Percentiles rank a stretch among this genome's conserved stretches.
phyloP scores from a whole-genome alignment of 2,888 invertebrate species.

The Clitarchus hookeri region DNA sequence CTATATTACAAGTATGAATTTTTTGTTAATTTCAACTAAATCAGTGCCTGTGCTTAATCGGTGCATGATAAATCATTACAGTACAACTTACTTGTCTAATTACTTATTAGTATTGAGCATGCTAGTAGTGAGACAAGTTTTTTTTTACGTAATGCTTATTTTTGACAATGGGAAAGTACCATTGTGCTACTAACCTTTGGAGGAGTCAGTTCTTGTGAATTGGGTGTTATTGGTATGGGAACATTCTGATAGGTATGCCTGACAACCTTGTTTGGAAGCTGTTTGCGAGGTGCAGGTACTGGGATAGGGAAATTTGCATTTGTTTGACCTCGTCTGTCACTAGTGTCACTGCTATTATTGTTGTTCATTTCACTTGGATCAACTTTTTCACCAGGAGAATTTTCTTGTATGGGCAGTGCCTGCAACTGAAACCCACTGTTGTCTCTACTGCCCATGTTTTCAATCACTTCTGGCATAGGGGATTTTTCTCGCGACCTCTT shows the following conservation, averaged over 20 bases:
- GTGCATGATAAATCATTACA: too few relatives aligned
- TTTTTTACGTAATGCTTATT: background rate
- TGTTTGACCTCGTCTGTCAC: background rate
- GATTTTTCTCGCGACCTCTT: constrained; percentile 37
- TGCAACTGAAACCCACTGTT: constrained; percentile 36
- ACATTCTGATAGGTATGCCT: constrained; percentile 61
- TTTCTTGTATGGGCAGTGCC: constrained; percentile 43
- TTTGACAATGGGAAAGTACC: background rate
- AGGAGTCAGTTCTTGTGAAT: constrained; percentile 31
- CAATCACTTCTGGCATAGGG: background rate
- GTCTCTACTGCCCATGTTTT: constrained; percentile 17
- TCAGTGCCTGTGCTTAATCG: too few relatives aligned
- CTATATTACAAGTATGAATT: too few relatives aligned
- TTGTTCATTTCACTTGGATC: constrained; percentile 11
- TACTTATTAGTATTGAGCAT: background rate
- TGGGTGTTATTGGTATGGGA: constrained; percentile 55
- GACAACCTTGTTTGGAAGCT: constrained; percentile 36
- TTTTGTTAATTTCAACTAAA: too few relatives aligned
- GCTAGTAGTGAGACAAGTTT: background rate
- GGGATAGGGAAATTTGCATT: constrained; percentile 36
- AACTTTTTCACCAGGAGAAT: constrained; percentile 37
- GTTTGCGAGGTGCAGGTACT: constrained; percentile 48
- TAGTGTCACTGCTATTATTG: constrained; percentile 30
- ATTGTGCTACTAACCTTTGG: constrained; percentile 33
- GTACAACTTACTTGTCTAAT: too few relatives aligned